These are phyloP conservation scores for Gasteruption jaculator DNA, from an alignment of 2,888 invertebrate genomes.

Conservation along the genomic window DNA sequence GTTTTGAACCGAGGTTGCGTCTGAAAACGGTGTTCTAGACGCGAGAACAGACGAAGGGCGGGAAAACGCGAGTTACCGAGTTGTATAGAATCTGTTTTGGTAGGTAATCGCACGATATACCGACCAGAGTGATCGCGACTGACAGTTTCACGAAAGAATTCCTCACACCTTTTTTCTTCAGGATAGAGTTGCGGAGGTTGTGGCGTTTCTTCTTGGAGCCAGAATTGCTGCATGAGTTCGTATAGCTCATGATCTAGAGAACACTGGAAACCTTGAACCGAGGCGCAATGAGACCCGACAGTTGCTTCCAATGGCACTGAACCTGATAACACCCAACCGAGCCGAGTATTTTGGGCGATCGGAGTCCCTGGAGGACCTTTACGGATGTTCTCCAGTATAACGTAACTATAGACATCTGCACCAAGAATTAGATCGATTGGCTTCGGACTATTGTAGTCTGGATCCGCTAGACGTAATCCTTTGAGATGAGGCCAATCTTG, in stretches of 20 bases:
- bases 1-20: no score
- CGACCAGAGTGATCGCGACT: conserved; percentile 26
- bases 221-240: conserved; percentile 15
- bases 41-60: conserved; percentile 8
- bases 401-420: conserved; percentile 15
- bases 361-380: no score
- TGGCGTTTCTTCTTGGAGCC: conserved; percentile 18
- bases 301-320: not conserved
- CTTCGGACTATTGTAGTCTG: conserved; percentile 8
- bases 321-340: no score
- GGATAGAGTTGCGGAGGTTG: conserved; percentile 7
- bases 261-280: conserved; percentile 14
- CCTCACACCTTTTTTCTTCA: conserved; percentile 28
- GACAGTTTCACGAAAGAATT: no score
- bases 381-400: no score
- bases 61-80: conserved; percentile 24
- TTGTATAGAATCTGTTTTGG: conserved; percentile 18
- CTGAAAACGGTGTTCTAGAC: conserved; percentile 7
- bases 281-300: not conserved
- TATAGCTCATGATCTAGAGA: conserved; percentile 16
- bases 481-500: conserved; percentile 13
- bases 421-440: conserved; percentile 16
- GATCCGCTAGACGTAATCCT: conserved; percentile 18
- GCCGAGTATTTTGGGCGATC: no score
- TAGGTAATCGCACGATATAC: conserved; percentile 29